Evolutionary conservation across 2,113 vertebrate genomes (phyloP).

Genomic region (Pseudois nayaur): DNA sequence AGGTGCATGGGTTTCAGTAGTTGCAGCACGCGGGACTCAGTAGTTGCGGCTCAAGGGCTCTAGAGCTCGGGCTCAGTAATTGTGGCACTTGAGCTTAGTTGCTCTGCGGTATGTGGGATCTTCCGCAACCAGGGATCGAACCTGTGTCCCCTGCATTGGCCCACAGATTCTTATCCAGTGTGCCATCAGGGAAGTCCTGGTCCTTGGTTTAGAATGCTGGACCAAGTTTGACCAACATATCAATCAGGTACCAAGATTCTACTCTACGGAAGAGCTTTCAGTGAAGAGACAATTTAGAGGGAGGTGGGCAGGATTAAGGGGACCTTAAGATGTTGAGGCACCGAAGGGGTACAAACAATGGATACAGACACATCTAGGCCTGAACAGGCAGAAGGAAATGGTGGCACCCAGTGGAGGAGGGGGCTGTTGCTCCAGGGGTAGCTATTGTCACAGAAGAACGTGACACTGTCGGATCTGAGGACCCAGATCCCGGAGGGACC

Average conservation of each 20-base stretch:
- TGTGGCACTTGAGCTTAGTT: background rate
- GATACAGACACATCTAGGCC: background rate
- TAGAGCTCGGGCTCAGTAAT: background rate
- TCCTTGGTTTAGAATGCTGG: background rate
- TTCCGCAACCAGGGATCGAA: background rate
- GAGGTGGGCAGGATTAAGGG: background rate
- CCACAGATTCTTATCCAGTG: background rate
- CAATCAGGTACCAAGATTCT: background rate
- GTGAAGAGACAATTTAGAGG: background rate
- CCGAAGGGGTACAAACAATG: background rate
- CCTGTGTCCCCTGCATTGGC: background rate
- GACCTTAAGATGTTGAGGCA: background rate
- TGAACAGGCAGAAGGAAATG: background rate
- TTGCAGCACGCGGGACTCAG: rapidly evolving
- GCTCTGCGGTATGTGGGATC: background rate
- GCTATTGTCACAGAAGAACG: background rate
- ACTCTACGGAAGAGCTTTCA: background rate
- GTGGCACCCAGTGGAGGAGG: background rate
- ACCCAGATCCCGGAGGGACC: background rate
- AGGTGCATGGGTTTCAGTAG: background rate
- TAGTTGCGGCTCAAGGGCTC: background rate
- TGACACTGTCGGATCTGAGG: background rate
- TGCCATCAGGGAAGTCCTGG: background rate
- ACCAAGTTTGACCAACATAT: background rate
- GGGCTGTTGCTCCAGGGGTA: background rate